Conservation (phyloP, 2,888 invertebrate genomes). For the Hylaea fasciaria region DNA sequence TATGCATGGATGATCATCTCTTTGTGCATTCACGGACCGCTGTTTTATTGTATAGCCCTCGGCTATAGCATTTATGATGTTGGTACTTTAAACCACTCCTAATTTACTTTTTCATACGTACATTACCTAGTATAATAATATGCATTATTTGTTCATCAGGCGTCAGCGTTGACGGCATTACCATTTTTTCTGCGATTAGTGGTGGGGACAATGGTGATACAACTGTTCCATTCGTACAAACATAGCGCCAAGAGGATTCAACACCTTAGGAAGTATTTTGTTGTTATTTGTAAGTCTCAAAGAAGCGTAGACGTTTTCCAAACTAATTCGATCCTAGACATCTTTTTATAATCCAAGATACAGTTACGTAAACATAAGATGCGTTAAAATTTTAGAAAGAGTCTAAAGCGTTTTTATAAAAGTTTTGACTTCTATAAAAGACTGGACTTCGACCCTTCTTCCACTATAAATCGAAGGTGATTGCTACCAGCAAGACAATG, state of each 20-base stretch:
- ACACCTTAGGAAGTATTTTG: conserved; percentile 70
- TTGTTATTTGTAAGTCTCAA: conserved; percentile 75
- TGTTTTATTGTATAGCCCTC: conserved; percentile 67
- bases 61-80: conserved; percentile 69
- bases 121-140: conserved; percentile 10
- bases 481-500: too few species aligned
- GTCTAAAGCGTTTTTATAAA: too few species aligned
- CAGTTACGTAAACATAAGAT: too few species aligned
- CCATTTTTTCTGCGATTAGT: conserved; percentile 74
- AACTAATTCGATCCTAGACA: too few species aligned
- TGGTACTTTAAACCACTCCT: conserved; percentile 43
- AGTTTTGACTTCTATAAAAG: too few species aligned
- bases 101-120: conserved; percentile 1
- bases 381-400: too few species aligned
- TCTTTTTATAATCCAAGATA: too few species aligned
- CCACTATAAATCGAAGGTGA: too few species aligned
- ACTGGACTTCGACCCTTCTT: too few species aligned
- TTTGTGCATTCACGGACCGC: conserved; percentile 71
- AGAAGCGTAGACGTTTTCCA: neutral
- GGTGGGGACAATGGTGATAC: conserved; percentile 72
- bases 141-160: conserved; percentile 55
- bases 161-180: conserved; percentile 71
- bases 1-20: conserved; percentile 80
- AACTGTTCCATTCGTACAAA: conserved; percentile 72
- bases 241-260: conserved; percentile 59